Base-by-base conservation (phyloP, 2,888 invertebrate species). In the Eupithecia tripunctaria region DNA sequence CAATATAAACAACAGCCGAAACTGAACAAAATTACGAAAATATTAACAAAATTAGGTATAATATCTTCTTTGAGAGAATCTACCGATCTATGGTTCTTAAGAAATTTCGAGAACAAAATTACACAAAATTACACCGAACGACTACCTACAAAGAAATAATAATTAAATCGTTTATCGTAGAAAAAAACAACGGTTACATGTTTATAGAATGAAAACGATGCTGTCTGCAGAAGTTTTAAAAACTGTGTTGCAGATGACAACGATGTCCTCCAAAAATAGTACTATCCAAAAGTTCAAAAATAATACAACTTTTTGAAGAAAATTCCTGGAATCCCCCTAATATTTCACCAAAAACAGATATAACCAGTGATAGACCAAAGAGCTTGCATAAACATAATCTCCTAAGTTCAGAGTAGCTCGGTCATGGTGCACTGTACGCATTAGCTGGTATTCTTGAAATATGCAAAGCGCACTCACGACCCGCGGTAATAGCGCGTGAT, bases 401-500 rank as follows among this genome's bases (percentile, higher is more conserved):
- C 27, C 14, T 64, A 66, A 73, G 62, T 78, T 79, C 73, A 75
- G 76, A 76, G 76, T 76, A 80, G 72, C n/a, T n/a, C 70, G 62
- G 43, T 70, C 73, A 60, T 71, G 67, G 73, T 72, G 70, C 71
- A 63, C 74, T 64, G 89, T 88, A 92, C 92, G 91, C 92, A 91
- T 90, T 88, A 89, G 86, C 87, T 84, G 82, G 87, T 88, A 86
- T 89, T 89, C 90, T 91, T 90, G 90, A 90, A 91, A 91, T 92
- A 93, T 93, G 92, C 92, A 92, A 93, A 93, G 93, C 90, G 87
- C 86, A 88, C 91, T 93, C 93, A 93, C 93, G 93, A 92, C 86
- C 82, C 77, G 69, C 67, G 86, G 87, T 88, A 93, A 92, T 90
- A 90, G 89, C 91, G 91, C 92, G 91, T 93, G 91, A 91, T 90